Evolutionary conservation across 2,888 invertebrate species (phyloP), one percentile per base, ranked within the genome.

Genomic region (Fabriciana adippe): DNA sequence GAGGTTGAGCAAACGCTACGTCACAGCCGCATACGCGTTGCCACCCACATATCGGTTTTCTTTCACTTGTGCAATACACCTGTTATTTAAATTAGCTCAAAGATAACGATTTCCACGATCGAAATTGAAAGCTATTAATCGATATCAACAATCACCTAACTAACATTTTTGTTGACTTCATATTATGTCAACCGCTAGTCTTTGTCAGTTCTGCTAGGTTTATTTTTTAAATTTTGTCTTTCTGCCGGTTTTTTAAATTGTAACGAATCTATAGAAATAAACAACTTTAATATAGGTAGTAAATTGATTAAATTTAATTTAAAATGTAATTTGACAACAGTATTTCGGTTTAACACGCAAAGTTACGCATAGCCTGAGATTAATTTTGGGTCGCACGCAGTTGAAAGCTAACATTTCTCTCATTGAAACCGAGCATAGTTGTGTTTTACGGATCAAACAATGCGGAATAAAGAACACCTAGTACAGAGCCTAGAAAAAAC

Each of bases 11-110:
- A 75, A 74, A 70, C 71, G 73, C 77, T 78, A 80, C 81, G 80
- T 81, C 76, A 70, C 73, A 70, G 73, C 72, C 74, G 77, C 82
- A 83, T 67, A 70, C 69, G 56, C 63, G 56, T 68, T 51, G 79
- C 79, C 80, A 74, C 76, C 70, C 70, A 71, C 67, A 55, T 53
- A 78, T 77, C 72, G 69, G 74, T 84, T 87, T 87, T 85, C 83
- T 75, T 81, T 82, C 78, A 80, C 82, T 87, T 88, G 87, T 85
- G 88, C 87, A 88, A 88, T 80, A 77, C 80, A 82, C 81, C 78
- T 80, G 81, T 77, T 76, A 81, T 79, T 75, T 73, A 77, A 80
- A 83, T 81, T 75, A 79, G 74, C 78, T 78, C 75, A 71, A 67
- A 72, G 67, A 69, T 73, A 69, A 73, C 72, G 71, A 70, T 74